Percentiles rank a stretch among this genome's conserved stretches.
Evolutionary conservation across 2,113 vertebrate species (phyloP).

Genomic region (Garra rufa): DNA sequence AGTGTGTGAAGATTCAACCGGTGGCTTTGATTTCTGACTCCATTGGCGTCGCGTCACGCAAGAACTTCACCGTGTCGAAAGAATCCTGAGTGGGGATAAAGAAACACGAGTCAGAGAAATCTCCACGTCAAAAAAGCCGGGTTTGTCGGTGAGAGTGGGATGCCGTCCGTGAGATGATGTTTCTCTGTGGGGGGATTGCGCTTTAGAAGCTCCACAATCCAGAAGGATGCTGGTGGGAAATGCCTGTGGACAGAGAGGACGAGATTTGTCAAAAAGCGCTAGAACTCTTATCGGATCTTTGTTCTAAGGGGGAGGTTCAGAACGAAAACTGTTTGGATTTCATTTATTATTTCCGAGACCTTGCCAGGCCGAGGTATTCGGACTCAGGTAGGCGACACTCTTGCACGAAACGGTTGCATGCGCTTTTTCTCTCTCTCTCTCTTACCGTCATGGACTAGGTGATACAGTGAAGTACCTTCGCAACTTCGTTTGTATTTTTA

Average conservation of each 20-base stretch:
- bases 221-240: slow-evolving; percentile 98
- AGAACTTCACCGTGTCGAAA: background rate
- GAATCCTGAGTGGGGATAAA: background rate
- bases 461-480: background rate
- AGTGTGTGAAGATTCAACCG: slow-evolving; percentile 45
- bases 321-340: slow-evolving; percentile 95
- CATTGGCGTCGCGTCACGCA: background rate
- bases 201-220: slow-evolving; percentile 79
- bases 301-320: slow-evolving; percentile 92
- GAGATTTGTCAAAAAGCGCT: slow-evolving; percentile 98
- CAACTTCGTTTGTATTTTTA: background rate
- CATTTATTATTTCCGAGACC: slow-evolving; percentile 93
- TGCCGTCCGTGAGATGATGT: slow-evolving; percentile 31
- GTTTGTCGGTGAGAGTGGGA: background rate
- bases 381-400: slow-evolving; percentile 85
- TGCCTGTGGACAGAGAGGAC: slow-evolving; percentile 97
- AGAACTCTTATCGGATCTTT: slow-evolving; percentile 94
- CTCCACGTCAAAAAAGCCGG: background rate
- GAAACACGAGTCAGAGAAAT: background rate
- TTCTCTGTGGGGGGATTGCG: slow-evolving; percentile 35
- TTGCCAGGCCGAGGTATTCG: slow-evolving; percentile 86
- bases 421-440: too few relatives aligned
- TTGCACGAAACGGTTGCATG: background rate
- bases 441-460: background rate
- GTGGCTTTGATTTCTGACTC: slow-evolving; percentile 27